Conservation (phyloP, 2,797 vertebrate genomes). For the Fratercula arctica region DNA sequence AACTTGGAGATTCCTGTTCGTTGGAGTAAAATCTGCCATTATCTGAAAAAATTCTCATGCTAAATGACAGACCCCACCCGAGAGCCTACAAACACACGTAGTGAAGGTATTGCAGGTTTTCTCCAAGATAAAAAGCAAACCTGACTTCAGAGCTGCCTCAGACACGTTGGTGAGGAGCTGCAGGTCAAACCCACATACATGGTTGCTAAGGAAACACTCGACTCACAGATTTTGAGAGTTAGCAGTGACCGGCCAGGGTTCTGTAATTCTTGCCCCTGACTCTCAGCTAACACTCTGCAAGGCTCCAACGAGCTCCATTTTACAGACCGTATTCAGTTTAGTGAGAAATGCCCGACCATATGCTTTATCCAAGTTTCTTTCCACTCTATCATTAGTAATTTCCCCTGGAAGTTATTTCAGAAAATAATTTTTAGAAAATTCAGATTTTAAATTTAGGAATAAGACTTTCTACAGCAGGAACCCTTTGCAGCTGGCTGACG, state of each 20-base stretch:
- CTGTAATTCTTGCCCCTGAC: not conserved
- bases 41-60: not conserved
- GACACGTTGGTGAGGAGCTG: not conserved
- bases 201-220: constrained; percentile 27
- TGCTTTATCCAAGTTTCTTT: not conserved
- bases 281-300: not conserved
- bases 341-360: not conserved
- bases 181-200: not conserved
- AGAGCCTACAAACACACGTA: not conserved
- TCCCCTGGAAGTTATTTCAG: not conserved
- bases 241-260: not conserved
- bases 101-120: not conserved
- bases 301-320: not conserved
- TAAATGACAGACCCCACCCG: not conserved
- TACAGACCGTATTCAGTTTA: not conserved
- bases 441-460: not conserved
- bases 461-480: not conserved
- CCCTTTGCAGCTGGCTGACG: not conserved
- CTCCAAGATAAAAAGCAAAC: not conserved
- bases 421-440: not conserved
- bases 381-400: not conserved
- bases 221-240: not conserved
- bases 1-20: not conserved
- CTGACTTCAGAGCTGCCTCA: constrained; percentile 1
- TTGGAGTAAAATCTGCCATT: not conserved